phyloP scores from a whole-genome alignment of 2,888 invertebrate species.

The Ennomos fuscantarius region DNA sequence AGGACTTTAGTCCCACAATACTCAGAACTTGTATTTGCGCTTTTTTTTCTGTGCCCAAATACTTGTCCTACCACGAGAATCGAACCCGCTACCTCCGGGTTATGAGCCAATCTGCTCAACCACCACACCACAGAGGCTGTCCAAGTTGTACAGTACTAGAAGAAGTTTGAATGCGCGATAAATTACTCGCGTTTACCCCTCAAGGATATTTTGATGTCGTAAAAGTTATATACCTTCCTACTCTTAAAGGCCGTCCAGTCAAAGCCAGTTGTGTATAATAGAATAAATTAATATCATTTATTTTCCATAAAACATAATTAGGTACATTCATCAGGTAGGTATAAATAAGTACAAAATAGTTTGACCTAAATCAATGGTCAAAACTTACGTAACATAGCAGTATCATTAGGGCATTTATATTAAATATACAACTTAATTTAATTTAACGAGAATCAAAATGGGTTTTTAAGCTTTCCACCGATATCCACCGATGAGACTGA shows the following conservation, averaged over 20 bases:
- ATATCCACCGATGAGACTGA: conserved; percentile 69
- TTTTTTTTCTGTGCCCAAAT: too few species aligned
- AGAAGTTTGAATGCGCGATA: too few species aligned
- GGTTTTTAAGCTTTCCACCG: conserved; percentile 43
- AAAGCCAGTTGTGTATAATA: background rate
- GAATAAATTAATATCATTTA: conserved; percentile 16
- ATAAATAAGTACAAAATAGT: conserved; percentile 2
- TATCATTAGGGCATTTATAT: conserved; percentile 11
- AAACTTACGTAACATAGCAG: conserved; percentile 6
- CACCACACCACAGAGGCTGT: too few species aligned
- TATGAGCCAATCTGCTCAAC: too few species aligned
- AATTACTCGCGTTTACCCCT: too few species aligned
- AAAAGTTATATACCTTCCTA: background rate
- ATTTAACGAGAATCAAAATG: conserved; percentile 29
- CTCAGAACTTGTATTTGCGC: too few species aligned
- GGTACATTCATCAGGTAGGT: conserved; percentile 2
- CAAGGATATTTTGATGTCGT: too few species aligned
- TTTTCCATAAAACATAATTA: conserved; percentile 16
- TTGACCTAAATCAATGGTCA: conserved; percentile 1
- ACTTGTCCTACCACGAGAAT: too few species aligned
- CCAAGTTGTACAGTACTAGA: too few species aligned
- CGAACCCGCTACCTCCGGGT: too few species aligned
- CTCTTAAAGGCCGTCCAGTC: background rate
- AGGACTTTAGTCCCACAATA: too few species aligned
- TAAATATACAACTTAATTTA: conserved; percentile 27